These are phyloP conservation scores for Circaetus cinerascens DNA, from an alignment of 2,113 vertebrate genomes.

Conservation along the genomic window DNA sequence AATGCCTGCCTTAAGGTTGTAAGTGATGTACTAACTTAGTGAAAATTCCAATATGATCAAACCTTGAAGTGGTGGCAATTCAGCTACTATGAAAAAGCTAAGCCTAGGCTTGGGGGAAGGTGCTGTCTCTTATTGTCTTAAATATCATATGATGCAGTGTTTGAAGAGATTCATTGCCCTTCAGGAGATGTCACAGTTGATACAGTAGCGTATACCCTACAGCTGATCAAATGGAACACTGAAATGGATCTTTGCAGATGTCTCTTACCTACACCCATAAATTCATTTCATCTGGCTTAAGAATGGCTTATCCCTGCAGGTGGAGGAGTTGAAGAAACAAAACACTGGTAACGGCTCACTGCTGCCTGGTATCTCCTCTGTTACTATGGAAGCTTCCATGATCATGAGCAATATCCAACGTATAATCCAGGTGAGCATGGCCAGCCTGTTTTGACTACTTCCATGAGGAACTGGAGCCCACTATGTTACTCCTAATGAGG, in stretches of 20 bases:
- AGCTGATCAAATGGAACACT: background rate
- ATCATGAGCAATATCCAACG: conserved; percentile 93
- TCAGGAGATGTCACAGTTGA: background rate
- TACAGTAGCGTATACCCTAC: background rate
- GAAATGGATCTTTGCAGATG: background rate
- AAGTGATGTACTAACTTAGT: background rate
- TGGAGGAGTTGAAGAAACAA: conserved; percentile 87
- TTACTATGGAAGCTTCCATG: conserved; percentile 94
- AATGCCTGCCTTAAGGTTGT: background rate
- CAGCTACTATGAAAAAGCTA: background rate
- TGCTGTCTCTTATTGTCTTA: background rate
- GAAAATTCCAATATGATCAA: background rate
- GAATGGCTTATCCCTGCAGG: conserved; percentile 65
- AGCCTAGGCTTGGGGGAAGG: background rate
- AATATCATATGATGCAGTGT: accelerated
- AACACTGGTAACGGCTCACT: conserved; percentile 66
- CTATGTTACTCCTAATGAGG: background rate
- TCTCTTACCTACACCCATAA: background rate
- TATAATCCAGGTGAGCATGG: conserved; percentile 86
- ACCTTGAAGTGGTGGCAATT: background rate
- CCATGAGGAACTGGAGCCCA: background rate
- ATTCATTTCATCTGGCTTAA: background rate
- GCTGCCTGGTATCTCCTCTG: conserved; percentile 76
- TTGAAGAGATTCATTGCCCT: background rate
- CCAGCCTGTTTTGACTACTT: background rate